Percentiles rank a stretch among this genome's conserved stretches.
phyloP scores from a whole-genome alignment of 2,888 invertebrate species.

The Malacosoma neustria region DNA sequence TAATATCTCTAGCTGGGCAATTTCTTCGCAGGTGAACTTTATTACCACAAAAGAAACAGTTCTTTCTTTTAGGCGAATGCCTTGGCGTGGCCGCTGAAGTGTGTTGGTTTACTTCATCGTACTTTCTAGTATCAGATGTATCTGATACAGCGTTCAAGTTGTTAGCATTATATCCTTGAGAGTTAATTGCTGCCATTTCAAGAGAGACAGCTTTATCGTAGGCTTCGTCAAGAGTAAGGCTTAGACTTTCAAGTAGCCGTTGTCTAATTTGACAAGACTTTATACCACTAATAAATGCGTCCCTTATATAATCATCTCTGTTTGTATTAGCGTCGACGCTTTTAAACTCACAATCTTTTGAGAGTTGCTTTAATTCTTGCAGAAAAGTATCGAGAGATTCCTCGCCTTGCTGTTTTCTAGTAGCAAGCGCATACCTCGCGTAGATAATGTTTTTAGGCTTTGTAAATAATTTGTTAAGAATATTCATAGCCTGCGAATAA shows the following conservation, averaged over 20 bases:
- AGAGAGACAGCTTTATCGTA: background rate
- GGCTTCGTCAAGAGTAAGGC: background rate
- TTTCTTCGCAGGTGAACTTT: background rate
- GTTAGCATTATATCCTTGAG: background rate
- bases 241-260: background rate
- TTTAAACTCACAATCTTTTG: slow-evolving; percentile 8
- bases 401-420: slow-evolving; percentile 1
- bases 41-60: background rate
- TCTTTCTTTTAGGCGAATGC: background rate
- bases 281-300: background rate
- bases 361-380: slow-evolving; percentile 4
- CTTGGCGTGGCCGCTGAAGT: background rate
- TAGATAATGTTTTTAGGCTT: background rate
- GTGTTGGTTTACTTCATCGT: background rate
- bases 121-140: background rate
- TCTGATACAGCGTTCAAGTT: background rate
- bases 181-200: background rate
- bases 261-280: background rate
- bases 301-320: background rate
- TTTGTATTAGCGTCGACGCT: background rate
- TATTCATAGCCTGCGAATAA: background rate
- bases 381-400: slow-evolving; percentile 12
- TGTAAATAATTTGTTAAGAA: background rate
- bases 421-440: background rate
- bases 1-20: background rate